Conservation (phyloP, 2,888 invertebrate genomes). For the Tinea trinotella region DNA sequence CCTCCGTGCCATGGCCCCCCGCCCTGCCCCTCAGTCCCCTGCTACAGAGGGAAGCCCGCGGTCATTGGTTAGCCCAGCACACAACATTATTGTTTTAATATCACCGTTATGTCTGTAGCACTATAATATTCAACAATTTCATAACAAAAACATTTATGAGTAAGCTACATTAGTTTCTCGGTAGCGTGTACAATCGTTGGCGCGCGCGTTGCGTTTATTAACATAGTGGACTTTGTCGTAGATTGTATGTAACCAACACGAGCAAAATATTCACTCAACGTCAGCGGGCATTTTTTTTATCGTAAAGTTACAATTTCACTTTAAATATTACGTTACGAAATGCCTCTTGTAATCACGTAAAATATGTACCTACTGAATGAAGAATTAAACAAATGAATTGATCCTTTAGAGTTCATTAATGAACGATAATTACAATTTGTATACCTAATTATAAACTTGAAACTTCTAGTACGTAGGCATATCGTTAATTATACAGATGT, state of each 20-base stretch:
- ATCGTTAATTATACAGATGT: constrained; percentile 7
- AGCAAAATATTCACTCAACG: constrained; percentile 16
- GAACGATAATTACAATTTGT: too few relatives aligned
- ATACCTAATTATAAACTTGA: background rate
- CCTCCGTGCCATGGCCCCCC: constrained; percentile 29
- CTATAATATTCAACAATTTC: background rate
- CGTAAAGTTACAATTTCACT: too few relatives aligned
- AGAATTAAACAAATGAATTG: too few relatives aligned
- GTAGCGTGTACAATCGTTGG: constrained; percentile 16
- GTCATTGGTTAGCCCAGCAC: constrained; percentile 50
- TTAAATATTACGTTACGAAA: too few relatives aligned
- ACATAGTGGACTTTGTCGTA: constrained; percentile 21
- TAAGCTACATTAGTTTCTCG: constrained; percentile 1
- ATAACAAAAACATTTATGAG: background rate
- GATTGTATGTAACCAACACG: constrained; percentile 16
- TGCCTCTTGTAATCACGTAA: too few relatives aligned
- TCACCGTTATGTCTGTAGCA: background rate
- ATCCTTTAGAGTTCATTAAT: too few relatives aligned
- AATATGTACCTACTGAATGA: too few relatives aligned
- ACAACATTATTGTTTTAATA: constrained; percentile 1
- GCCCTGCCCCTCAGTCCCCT: constrained; percentile 29
- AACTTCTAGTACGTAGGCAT: background rate
- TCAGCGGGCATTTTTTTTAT: constrained; percentile 5
- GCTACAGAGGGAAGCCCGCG: constrained; percentile 52
- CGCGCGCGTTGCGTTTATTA: constrained; percentile 21